Evolutionary conservation across 2,797 vertebrate species (phyloP).

Genomic region (Lophotriccus pileatus): DNA sequence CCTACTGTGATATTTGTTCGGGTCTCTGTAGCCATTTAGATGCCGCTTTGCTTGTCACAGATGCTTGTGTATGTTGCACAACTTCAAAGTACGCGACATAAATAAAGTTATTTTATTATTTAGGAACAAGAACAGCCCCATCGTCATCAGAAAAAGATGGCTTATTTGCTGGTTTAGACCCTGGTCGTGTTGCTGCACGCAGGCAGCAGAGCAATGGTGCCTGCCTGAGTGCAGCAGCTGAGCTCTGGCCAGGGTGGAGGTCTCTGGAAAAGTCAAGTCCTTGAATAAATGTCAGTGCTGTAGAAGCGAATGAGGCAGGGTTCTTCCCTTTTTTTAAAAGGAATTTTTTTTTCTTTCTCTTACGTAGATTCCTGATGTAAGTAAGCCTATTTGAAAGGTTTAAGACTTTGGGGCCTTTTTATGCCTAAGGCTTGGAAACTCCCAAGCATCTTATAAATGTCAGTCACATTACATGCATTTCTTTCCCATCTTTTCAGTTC

Average conservation of each 20-base stretch:
- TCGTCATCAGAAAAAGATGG: background rate
- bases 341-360: background rate
- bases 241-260: background rate
- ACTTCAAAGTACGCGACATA: background rate
- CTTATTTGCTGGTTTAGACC: background rate
- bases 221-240: background rate
- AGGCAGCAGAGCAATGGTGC: background rate
- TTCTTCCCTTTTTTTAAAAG: background rate
- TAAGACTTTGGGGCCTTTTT: background rate
- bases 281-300: background rate
- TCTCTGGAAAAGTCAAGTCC: background rate
- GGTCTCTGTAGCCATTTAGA: background rate
- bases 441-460: background rate
- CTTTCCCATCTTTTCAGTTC: slow-evolving; percentile 33
- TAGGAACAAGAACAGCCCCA: background rate
- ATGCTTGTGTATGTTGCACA: background rate
- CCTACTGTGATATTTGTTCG: background rate
- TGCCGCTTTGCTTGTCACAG: rapidly evolving
- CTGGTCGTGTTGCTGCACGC: rapidly evolving
- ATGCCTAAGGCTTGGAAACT: slow-evolving; percentile 47
- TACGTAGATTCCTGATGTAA: background rate
- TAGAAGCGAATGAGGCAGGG: background rate
- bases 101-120: background rate
- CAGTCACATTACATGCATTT: background rate
- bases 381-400: slow-evolving; percentile 24